Conservation (phyloP, 2,113 vertebrate species). For the Pavo muticus region DNA sequence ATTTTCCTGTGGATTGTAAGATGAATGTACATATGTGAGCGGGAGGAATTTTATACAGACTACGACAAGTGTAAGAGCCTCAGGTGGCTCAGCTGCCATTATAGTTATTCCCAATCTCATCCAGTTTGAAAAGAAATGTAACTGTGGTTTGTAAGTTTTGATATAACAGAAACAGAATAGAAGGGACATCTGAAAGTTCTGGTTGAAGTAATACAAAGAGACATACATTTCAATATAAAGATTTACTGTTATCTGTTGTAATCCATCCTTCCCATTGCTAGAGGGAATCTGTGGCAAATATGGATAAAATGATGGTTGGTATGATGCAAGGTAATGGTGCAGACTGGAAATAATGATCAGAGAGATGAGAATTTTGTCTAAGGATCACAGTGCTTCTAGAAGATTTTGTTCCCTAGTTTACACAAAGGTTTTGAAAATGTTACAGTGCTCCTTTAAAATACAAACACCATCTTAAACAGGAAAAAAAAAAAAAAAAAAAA, state of each 20-base stretch:
- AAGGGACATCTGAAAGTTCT: not conserved
- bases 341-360: not conserved
- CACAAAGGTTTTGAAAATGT: not conserved
- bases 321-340: not conserved
- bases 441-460: not conserved
- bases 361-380: not conserved
- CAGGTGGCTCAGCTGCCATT: slow-evolving; percentile 48
- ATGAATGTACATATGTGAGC: not conserved
- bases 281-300: not conserved
- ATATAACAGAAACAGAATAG: slow-evolving; percentile 31
- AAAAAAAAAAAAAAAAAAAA: not conserved
- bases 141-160: slow-evolving; percentile 56
- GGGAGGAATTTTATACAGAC: slow-evolving; percentile 51
- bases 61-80: slow-evolving; percentile 53
- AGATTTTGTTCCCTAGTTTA: not conserved
- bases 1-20: not conserved
- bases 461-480: rapidly evolving
- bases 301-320: not conserved
- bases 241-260: not conserved
- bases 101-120: slow-evolving; percentile 66
- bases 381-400: not conserved
- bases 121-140: slow-evolving; percentile 66
- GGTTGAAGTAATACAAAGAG: not conserved
- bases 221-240: not conserved
- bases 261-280: not conserved